These are phyloP conservation scores for Cecropterus lyciades DNA, from an alignment of 1,140 invertebrate species.

Conservation along the genomic window DNA sequence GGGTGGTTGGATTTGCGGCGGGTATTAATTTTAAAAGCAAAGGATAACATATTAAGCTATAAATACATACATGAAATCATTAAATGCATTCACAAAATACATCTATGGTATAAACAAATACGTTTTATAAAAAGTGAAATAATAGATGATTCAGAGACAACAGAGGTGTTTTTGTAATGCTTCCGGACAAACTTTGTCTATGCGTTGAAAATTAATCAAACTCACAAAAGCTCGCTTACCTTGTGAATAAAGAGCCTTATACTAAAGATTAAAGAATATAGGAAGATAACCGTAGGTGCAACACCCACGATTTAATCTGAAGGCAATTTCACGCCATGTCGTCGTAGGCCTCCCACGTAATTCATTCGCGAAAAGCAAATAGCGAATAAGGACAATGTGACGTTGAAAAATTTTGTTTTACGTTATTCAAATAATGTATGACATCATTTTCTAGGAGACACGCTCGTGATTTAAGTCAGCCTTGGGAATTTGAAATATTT, in stretches of 20 bases:
- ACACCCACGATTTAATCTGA: constrained; percentile 44
- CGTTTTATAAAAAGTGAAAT: too few relatives aligned
- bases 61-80: too few relatives aligned
- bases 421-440: constrained; percentile 60
- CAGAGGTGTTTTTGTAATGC: too few relatives aligned
- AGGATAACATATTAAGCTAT: too few relatives aligned
- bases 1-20: too few relatives aligned
- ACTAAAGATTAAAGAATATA: constrained; percentile 28
- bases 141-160: too few relatives aligned
- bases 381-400: constrained; percentile 44
- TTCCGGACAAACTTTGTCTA: too few relatives aligned
- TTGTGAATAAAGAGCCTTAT: neutral
- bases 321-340: constrained; percentile 79
- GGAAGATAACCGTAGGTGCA: constrained; percentile 28
- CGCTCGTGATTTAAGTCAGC: constrained; percentile 14
- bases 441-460: constrained; percentile 24
- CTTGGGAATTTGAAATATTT: constrained; percentile 14
- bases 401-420: constrained; percentile 68
- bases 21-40: too few relatives aligned
- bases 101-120: too few relatives aligned
- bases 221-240: too few relatives aligned
- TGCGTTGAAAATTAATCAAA: too few relatives aligned
- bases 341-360: constrained; percentile 65
- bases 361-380: constrained; percentile 60
- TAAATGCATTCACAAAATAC: too few relatives aligned